Percentiles rank a stretch among this genome's conserved stretches.
These are phyloP conservation scores for Thamnophis sirtalis DNA, from an alignment of 2,113 vertebrate species.

Conservation along the genomic window DNA sequence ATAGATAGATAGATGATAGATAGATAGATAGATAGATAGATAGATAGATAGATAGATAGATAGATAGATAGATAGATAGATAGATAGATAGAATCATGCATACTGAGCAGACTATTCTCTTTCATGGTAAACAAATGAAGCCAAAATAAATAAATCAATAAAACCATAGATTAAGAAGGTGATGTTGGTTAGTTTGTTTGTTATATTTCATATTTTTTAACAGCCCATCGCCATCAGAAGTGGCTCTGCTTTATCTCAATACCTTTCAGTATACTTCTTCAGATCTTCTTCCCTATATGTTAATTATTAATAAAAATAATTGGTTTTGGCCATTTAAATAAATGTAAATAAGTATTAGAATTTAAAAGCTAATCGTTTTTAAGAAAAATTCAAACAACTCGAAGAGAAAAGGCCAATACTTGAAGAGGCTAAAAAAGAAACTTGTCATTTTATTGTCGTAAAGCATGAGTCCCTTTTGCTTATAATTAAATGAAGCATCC, in stretches of 20 bases:
- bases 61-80: too few relatives aligned
- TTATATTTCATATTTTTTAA: background rate
- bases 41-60: too few relatives aligned
- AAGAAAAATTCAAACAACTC: background rate
- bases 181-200: too few relatives aligned
- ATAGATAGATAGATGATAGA: too few relatives aligned
- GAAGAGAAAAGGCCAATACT: background rate
- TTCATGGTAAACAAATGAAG: background rate
- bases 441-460: constrained; percentile 20
- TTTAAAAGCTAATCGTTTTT: background rate
- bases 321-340: background rate
- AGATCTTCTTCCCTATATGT: background rate
- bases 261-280: background rate
- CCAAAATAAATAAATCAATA: background rate
- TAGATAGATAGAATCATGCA: too few relatives aligned
- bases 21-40: too few relatives aligned
- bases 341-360: background rate
- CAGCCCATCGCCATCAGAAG: background rate
- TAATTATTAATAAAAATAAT: background rate
- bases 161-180: background rate
- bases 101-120: background rate
- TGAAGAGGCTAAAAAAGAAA: background rate
- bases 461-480: background rate
- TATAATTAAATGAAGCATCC: background rate
- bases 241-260: background rate